These are phyloP conservation scores for Apostichopus californicus DNA, from an alignment of 35 echinoderm and acorn worm genomes.

Conservation along the genomic window DNA sequence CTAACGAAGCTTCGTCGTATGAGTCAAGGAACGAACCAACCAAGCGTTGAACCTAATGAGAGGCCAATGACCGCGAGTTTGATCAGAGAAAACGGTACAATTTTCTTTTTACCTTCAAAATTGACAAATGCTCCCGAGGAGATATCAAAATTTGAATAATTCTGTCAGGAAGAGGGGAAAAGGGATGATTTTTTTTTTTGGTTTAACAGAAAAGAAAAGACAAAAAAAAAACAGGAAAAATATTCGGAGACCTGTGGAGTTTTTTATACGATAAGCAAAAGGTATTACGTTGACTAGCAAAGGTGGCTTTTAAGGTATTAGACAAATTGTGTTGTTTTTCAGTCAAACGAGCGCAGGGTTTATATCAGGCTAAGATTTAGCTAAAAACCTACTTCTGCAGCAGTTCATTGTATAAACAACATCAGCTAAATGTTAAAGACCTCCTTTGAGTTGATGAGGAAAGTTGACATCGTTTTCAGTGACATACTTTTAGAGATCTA, in stretches of 20 bases:
- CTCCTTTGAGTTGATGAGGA: no score
- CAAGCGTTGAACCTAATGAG: not conserved
- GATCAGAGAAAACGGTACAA: not conserved
- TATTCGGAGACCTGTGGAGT: not conserved
- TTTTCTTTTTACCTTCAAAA: not conserved
- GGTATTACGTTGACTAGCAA: not conserved
- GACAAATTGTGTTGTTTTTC: no score
- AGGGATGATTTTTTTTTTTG: not conserved
- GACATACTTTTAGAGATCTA: no score
- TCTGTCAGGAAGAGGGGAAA: not conserved
- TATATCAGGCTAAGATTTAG: no score
- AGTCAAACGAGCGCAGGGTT: no score
- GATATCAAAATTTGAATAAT: conserved; percentile 1
- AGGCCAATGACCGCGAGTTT: not conserved
- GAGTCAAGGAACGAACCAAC: not conserved
- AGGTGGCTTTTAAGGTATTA: not conserved
- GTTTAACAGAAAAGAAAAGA: not conserved
- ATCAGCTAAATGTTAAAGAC: no score
- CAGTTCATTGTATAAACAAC: no score
- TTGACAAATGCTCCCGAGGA: conserved; percentile 2
- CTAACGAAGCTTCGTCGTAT: not conserved
- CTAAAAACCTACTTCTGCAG: no score
- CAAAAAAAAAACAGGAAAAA: no score
- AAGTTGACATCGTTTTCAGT: no score
- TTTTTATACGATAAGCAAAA: not conserved